These are phyloP conservation scores for Melinaea menophilus DNA, from an alignment of 2,888 invertebrate species.

Conservation along the genomic window DNA sequence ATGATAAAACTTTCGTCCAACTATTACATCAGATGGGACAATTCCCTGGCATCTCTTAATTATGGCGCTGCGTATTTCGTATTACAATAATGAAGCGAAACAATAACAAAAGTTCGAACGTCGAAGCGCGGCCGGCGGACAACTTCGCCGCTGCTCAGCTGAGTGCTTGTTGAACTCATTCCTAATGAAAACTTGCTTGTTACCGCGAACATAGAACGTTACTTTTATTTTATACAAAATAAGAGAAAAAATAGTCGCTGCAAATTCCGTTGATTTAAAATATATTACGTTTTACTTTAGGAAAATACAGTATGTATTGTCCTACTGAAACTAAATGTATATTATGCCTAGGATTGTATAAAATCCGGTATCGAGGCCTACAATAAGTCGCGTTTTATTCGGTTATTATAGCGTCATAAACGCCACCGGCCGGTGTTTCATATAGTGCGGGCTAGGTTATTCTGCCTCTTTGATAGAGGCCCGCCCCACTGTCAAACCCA, in stretches of 20 bases:
- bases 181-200: slow-evolving; percentile 73
- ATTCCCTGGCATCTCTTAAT: slow-evolving; percentile 73
- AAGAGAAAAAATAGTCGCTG: slow-evolving; percentile 46
- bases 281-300: slow-evolving; percentile 32
- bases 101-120: slow-evolving; percentile 76
- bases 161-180: slow-evolving; percentile 69
- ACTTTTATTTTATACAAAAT: slow-evolving; percentile 58
- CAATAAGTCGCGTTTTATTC: slow-evolving; percentile 78
- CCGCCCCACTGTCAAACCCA: slow-evolving; percentile 69
- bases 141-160: slow-evolving; percentile 67
- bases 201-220: slow-evolving; percentile 57
- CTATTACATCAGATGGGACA: slow-evolving; percentile 67
- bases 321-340: slow-evolving; percentile 36
- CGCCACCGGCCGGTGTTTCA: slow-evolving; percentile 76
- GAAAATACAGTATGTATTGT: slow-evolving; percentile 37
- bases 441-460: slow-evolving; percentile 75
- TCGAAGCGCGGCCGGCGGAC: slow-evolving; percentile 57
- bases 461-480: slow-evolving; percentile 59
- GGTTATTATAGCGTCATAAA: slow-evolving; percentile 78
- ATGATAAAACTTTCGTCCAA: slow-evolving; percentile 65
- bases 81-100: slow-evolving; percentile 77
- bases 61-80: slow-evolving; percentile 72
- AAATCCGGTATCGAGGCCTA: slow-evolving; percentile 74
- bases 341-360: slow-evolving; percentile 64
- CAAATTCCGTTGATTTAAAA: slow-evolving; percentile 42